phyloP scores from a whole-genome alignment of 2,113 vertebrate genomes.

The Cephalopterus ornatus region DNA sequence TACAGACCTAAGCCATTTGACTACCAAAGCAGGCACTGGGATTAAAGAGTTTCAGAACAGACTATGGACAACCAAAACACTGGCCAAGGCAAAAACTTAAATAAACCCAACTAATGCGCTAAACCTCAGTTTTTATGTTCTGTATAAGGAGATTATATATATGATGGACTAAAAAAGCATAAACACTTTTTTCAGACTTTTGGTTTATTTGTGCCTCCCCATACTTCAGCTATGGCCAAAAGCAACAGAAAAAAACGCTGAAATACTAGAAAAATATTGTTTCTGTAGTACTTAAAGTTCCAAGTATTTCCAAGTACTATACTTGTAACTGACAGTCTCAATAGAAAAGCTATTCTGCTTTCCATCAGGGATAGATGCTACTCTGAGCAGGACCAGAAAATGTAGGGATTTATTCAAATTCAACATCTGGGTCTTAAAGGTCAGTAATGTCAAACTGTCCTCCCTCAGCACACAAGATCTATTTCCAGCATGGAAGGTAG shows the following conservation, averaged over 20 bases:
- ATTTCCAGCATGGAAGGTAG: background rate
- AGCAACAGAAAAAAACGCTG: slow-evolving; percentile 34
- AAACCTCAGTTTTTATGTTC: slow-evolving; percentile 36
- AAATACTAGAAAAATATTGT: slow-evolving; percentile 38
- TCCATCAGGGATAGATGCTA: background rate
- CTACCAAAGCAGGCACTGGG: background rate
- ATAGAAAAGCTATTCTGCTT: background rate
- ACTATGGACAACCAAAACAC: background rate
- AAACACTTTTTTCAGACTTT: slow-evolving; percentile 20
- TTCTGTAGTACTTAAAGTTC: background rate
- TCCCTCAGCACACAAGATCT: background rate
- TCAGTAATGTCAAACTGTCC: background rate
- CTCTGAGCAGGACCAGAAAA: background rate
- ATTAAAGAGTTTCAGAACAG: background rate
- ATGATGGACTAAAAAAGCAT: slow-evolving; percentile 12
- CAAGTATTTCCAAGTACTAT: background rate
- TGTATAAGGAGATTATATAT: slow-evolving; percentile 14
- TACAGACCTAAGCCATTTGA: background rate
- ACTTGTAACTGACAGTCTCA: background rate
- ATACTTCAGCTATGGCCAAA: slow-evolving; percentile 12
- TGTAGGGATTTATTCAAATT: background rate
- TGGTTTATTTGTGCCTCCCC: background rate
- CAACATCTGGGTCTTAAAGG: background rate
- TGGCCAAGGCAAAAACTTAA: background rate
- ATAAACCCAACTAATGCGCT: slow-evolving; percentile 33